These are phyloP conservation scores for Penelope pileata DNA, from an alignment of 2,113 vertebrate genomes.

Conservation along the genomic window DNA sequence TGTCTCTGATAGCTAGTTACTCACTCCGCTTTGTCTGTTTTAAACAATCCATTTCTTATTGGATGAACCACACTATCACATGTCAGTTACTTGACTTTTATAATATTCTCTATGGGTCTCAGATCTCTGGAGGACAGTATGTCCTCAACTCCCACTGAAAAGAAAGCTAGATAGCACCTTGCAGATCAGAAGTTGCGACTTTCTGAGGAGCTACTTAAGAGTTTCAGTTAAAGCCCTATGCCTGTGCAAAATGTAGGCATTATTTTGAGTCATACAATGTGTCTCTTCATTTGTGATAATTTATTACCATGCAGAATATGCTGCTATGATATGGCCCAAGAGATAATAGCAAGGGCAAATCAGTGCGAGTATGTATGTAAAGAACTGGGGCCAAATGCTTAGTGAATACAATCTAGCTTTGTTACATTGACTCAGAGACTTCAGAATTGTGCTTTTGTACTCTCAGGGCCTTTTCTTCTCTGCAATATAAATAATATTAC, in stretches of 20 bases:
- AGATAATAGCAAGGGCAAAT: not conserved
- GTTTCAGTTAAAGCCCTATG: not conserved
- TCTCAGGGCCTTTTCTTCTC: not conserved
- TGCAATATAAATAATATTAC: not conserved
- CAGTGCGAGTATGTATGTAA: not conserved
- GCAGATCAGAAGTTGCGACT: not conserved
- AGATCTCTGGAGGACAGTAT: not conserved
- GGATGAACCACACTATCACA: constrained; percentile 37
- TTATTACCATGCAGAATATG: constrained; percentile 1
- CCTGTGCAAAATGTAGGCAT: not conserved
- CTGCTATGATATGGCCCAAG: not conserved
- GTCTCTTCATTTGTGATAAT: not conserved
- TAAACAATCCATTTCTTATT: constrained; percentile 65
- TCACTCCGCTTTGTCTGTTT: constrained; percentile 53
- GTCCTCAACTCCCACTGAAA: constrained; percentile 16
- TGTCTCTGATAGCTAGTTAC: constrained; percentile 66
- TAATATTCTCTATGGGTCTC: constrained; percentile 29
- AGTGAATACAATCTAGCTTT: not conserved
- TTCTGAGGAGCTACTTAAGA: not conserved
- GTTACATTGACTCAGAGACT: not conserved
- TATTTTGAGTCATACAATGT: constrained; percentile 17
- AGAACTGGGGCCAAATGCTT: not conserved
- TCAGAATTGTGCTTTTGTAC: not conserved
- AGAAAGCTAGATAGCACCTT: constrained; percentile 2
- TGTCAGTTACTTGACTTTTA: constrained; percentile 49